Evolutionary conservation across 1,140 invertebrate species (phyloP).

Genomic region (Gryon sp.): DNA sequence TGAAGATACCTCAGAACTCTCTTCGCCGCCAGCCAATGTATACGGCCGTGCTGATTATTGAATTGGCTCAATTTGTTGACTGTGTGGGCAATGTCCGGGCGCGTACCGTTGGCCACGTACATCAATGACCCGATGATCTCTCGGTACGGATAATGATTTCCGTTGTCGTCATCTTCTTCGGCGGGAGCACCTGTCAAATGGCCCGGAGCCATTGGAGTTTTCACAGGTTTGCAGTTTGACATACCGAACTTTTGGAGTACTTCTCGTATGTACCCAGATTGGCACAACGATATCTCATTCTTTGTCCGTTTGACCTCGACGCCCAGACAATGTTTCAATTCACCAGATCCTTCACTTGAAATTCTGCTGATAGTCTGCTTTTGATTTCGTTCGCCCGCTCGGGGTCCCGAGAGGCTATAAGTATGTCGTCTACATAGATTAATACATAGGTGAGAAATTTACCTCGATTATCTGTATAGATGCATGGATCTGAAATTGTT

Average conservation of each 20-base stretch:
- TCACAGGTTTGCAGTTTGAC: conserved; percentile 32
- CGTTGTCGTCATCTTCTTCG: no score
- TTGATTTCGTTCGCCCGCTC: neutral
- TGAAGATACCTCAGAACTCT: conserved; percentile 55
- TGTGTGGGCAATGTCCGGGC: conserved; percentile 70
- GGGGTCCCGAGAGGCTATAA: conserved; percentile 3
- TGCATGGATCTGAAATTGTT: neutral
- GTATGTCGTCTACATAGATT: conserved; percentile 13
- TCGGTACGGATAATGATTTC: conserved; percentile 53
- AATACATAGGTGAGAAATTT: neutral
- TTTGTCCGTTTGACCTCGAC: neutral
- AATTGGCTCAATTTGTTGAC: conserved; percentile 46
- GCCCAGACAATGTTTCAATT: no score
- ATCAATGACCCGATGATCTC: conserved; percentile 69
- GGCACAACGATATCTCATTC: conserved; percentile 16
- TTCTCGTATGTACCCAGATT: conserved; percentile 34
- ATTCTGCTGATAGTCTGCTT: neutral
- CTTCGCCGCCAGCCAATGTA: conserved; percentile 43
- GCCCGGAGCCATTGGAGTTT: no score
- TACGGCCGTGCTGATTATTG: conserved; percentile 21
- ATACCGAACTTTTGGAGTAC: conserved; percentile 48
- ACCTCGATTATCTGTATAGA: neutral
- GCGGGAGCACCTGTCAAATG: no score
- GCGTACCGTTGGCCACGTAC: conserved; percentile 65
- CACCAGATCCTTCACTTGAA: no score